Evolutionary conservation across 1,140 invertebrate genomes (phyloP), one percentile per base, ranked within the genome.

Genomic region (Chironomus striatipennis): DNA sequence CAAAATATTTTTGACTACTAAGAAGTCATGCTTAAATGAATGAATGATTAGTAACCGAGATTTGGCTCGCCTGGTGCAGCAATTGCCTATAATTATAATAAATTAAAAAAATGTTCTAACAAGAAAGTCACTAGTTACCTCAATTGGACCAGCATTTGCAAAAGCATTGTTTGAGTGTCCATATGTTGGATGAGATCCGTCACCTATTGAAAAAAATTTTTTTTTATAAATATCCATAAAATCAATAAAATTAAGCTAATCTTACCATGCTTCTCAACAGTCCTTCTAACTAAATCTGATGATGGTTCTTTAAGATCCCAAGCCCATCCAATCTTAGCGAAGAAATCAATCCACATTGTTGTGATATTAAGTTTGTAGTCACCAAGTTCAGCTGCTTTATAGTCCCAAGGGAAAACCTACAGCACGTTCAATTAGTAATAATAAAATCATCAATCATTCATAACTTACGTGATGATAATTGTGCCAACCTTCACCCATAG

Each of bases 401-500:
- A 91, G 78, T 94, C 90, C 80, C 89, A 87, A 78, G 82, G 80
- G 43, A 81, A 81, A 42, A 81, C 82, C 9, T 81, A 77, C 76
- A 82, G 77, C 74, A 85, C 85, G 73, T 83, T 83, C 15, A 85
- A 85, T 74, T 87, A 79, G 78, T 94, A 92, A 70, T 86, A 73
- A 87, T 87, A 80, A 92, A 92, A 73, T 85, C 84, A 83, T 12
- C 8, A 70, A 70, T 70, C 12, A 70, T 6, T 20, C 7, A 70
- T 70, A 20, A 17, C 20, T 70, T 0, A 90, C 89, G 81, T 97
- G 95, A 80, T 97, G 95, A 81, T 95, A 97, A 83, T 96, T 96
- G 82, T 96, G 94, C 88, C 92, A 95, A 17, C 93, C 93, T 83
- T 93, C 91, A 0, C 89, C 89, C 76, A 87, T 82, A 2, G 86